Evolutionary conservation across 2,888 invertebrate genomes (phyloP).

Genomic region (Parnassius orleans): DNA sequence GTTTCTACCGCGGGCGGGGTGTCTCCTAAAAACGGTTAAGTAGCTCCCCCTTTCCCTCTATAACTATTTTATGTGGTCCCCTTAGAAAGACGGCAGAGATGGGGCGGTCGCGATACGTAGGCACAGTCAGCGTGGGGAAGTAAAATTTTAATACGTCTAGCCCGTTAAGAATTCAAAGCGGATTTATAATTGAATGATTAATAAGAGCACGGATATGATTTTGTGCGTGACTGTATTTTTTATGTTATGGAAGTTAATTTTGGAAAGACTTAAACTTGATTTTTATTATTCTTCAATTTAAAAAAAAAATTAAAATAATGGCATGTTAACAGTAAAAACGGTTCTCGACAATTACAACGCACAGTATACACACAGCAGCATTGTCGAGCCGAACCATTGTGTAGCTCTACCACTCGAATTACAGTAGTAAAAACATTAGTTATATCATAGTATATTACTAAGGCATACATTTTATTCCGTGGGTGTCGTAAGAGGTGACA

Average conservation of each 20-base stretch:
- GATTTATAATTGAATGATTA: slow-evolving; percentile 78
- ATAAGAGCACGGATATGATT: slow-evolving; percentile 58
- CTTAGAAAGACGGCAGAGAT: slow-evolving; percentile 79
- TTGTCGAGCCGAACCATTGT: too few species aligned
- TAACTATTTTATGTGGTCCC: slow-evolving; percentile 81
- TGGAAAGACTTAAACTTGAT: too few species aligned
- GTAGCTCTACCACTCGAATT: too few species aligned
- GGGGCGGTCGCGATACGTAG: slow-evolving; percentile 71
- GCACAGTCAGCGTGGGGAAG: slow-evolving; percentile 65
- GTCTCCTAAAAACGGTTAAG: slow-evolving; percentile 81
- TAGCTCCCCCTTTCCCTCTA: slow-evolving; percentile 74
- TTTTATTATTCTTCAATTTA: too few species aligned
- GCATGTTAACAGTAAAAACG: too few species aligned
- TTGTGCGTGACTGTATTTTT: slow-evolving; percentile 54
- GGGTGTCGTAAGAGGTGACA: too few species aligned
- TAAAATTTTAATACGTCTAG: slow-evolving; percentile 78
- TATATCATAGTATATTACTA: too few species aligned
- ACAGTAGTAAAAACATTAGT: too few species aligned
- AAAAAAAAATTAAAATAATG: too few species aligned
- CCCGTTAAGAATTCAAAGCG: slow-evolving; percentile 76
- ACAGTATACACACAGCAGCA: too few species aligned
- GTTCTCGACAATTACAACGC: too few species aligned
- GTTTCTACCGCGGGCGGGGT: slow-evolving; percentile 72
- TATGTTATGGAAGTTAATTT: slow-evolving; percentile 34
- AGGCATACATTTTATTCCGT: too few species aligned